Evolutionary conservation across 2,113 vertebrate genomes (phyloP).

Genomic region (Triplophysa rosa): DNA sequence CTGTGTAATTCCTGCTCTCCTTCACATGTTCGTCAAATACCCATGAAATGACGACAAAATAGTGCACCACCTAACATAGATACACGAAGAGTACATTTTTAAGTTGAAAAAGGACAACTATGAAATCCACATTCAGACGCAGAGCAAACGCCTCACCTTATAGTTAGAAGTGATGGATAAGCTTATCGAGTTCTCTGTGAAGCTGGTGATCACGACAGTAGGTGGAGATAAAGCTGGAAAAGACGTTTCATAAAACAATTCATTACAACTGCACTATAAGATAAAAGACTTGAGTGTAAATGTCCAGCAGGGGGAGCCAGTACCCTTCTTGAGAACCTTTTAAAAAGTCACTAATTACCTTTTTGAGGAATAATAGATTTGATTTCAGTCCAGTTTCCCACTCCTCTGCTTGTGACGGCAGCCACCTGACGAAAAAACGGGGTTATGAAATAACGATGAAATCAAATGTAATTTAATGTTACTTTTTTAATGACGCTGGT

Average conservation of each 20-base stretch:
- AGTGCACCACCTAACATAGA: slow-evolving; percentile 79
- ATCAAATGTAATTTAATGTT: too few relatives aligned
- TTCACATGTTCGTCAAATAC: slow-evolving; percentile 89
- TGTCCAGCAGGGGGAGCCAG: slow-evolving; percentile 51
- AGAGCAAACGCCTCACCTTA: slow-evolving; percentile 70
- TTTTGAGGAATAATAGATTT: slow-evolving; percentile 88
- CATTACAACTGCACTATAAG: not conserved
- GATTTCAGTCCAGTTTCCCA: slow-evolving; percentile 90
- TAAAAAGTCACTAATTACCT: slow-evolving; percentile 71
- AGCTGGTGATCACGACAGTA: slow-evolving; percentile 77
- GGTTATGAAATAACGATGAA: not conserved
- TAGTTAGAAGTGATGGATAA: slow-evolving; percentile 82
- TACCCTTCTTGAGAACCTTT: not conserved
- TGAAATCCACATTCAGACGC: not conserved
- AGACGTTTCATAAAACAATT: not conserved
- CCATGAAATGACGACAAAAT: slow-evolving; percentile 87
- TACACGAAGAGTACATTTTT: not conserved
- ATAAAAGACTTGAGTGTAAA: not conserved
- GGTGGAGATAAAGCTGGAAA: slow-evolving; percentile 84
- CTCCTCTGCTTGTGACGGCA: slow-evolving; percentile 89
- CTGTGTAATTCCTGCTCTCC: slow-evolving; percentile 81
- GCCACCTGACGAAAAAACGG: slow-evolving; percentile 79
- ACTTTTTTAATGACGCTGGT: not conserved
- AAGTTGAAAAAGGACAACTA: not conserved
- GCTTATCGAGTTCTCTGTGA: slow-evolving; percentile 76